A percentile compares a stretch with the other conserved stretches of the same genome.
Evolutionary conservation across 2,113 vertebrate species (phyloP).

Genomic region (Semnornis frantzii): DNA sequence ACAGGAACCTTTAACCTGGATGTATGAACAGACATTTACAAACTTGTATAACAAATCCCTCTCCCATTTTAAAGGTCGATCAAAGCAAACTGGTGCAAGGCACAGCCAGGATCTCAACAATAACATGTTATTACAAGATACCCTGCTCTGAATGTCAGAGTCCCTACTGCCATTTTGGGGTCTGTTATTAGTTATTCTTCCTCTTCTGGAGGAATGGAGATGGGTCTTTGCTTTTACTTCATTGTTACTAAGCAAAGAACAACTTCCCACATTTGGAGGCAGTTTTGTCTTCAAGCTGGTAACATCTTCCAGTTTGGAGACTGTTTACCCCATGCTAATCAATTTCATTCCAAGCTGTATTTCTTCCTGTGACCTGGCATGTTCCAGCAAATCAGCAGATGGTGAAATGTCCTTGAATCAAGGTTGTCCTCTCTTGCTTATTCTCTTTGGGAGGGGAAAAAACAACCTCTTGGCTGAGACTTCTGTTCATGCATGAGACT

Average conservation of each 20-base stretch:
- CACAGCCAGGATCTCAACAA: background rate
- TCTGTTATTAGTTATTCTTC: background rate
- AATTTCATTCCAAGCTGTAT: background rate
- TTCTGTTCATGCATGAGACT: background rate
- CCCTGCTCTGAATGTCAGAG: background rate
- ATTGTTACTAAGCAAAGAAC: background rate
- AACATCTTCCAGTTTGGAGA: background rate
- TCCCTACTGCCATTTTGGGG: background rate
- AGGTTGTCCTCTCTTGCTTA: background rate
- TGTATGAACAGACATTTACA: background rate
- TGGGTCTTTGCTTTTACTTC: background rate
- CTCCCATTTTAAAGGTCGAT: background rate
- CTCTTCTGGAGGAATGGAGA: background rate
- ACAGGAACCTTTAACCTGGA: background rate
- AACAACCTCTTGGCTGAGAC: background rate
- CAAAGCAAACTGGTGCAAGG: background rate
- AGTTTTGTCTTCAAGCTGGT: background rate
- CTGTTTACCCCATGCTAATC: background rate
- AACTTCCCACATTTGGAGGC: background rate
- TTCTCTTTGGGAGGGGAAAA: background rate
- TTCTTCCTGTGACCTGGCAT: background rate
- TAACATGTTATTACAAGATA: background rate
- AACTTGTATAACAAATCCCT: background rate
- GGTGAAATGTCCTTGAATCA: background rate
- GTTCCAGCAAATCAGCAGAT: background rate